phyloP scores from a whole-genome alignment of 1,140 invertebrate species.

The Wiebesia pumilae region DNA sequence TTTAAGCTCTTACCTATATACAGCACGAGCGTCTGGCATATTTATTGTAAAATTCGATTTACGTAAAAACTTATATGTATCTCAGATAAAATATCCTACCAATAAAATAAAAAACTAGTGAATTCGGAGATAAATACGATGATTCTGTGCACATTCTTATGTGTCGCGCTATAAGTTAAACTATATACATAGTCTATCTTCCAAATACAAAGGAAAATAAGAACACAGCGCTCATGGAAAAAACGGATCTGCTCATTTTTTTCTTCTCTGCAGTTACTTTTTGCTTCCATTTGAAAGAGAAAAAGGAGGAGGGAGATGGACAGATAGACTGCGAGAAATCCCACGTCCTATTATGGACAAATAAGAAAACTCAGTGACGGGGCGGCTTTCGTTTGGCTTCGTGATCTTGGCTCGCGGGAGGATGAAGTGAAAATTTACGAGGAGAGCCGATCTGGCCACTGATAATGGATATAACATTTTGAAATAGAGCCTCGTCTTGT shows the following conservation, averaged over 20 bases:
- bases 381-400: not conserved
- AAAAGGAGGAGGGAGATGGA: not conserved
- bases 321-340: no score
- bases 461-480: not conserved
- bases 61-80: slow-evolving; percentile 1
- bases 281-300: not conserved
- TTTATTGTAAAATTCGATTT: slow-evolving; percentile 28
- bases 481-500: not conserved
- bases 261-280: not conserved
- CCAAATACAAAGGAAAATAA: slow-evolving; percentile 2
- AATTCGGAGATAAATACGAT: not conserved
- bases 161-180: no score
- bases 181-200: not conserved
- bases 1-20: no score
- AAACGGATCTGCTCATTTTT: slow-evolving; percentile 25
- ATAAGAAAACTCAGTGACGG: not conserved
- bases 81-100: not conserved
- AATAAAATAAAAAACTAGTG: slow-evolving; percentile 8
- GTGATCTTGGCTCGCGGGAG: no score
- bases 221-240: not conserved
- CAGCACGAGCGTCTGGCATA: not conserved
- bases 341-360: not conserved
- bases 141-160: not conserved
- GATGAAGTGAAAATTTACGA: slow-evolving; percentile 21
- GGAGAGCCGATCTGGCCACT: not conserved